A percentile compares a stretch with the other conserved stretches of the same genome.
Conservation (phyloP, 2,113 vertebrate species). For the Meleagris gallopavo region DNA sequence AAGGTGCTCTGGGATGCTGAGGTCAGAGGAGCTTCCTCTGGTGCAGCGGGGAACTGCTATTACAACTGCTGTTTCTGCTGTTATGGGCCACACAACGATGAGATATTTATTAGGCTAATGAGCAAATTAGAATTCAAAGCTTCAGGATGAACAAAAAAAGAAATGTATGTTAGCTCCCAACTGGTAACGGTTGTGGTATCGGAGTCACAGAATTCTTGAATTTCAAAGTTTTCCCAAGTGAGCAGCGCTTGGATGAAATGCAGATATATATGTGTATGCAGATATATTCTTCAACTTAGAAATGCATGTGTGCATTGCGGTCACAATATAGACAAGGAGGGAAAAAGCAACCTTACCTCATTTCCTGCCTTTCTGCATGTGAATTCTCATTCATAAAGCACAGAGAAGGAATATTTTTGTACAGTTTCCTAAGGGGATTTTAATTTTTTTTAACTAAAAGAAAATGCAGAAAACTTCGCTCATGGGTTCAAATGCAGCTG, state of each 20-base stretch:
- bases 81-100: constrained; percentile 39
- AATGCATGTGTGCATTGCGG: neutral
- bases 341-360: constrained; percentile 28
- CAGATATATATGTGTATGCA: neutral
- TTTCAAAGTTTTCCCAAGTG: constrained; percentile 60
- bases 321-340: neutral
- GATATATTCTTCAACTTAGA: neutral
- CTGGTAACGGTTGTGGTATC: constrained; percentile 52
- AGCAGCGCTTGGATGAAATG: neutral
- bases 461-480: neutral
- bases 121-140: constrained; percentile 70
- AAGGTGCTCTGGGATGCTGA: constrained; percentile 53
- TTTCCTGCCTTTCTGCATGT: constrained; percentile 31
- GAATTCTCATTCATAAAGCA: constrained; percentile 44
- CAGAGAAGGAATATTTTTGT: constrained; percentile 10
- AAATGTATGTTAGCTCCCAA: constrained; percentile 67
- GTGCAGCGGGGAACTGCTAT: constrained; percentile 20
- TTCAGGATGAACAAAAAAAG: constrained; percentile 55
- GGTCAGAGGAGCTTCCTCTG: constrained; percentile 28
- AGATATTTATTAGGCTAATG: constrained; percentile 69
- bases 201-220: constrained; percentile 32
- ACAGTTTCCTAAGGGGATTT: neutral
- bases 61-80: constrained; percentile 44
- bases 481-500: neutral
- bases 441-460: neutral